Base-by-base conservation (phyloP, 2,113 vertebrate species). In the Ariopsis seemanni region DNA sequence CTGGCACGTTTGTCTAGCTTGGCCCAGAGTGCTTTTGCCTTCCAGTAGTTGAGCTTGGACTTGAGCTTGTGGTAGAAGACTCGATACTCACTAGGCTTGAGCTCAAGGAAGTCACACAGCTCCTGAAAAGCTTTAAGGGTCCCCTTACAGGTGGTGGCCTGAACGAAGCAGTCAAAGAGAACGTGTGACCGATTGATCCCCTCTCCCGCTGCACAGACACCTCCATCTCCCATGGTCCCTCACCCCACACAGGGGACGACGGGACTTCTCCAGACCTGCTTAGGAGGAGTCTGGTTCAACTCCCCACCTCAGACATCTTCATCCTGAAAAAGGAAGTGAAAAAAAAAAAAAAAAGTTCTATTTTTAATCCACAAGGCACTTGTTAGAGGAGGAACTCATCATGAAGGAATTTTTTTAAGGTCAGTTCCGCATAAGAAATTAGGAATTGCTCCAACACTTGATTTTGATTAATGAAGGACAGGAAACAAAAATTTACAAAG, bases 11-110 rank as follows among this genome's bases (percentile, higher is more conserved):
- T 99, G 93, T 99, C 98, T 91, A 99, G 90, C 90, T 99, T 99
- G 71, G 96, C 96, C 97, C 98, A 99, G 67, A 99, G 96, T 8
- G 98, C 98, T 94, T 99, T 99, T 91, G 98, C 98, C 94, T 97
- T 99, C 98, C 98, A 99, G 92, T 99, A 99, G 96, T 98, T 99
- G 85, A 99, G 97, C 91, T 96, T 98, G 92, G 98, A 98, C 93
- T 99, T 99, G 89, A 99, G 97, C 90, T 98, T 99, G 93, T 98
- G 97, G 90, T 99, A 99, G 93, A 99, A 99, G 89, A 97, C 95
- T 83, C 96, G 96, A 91, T 96, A 97, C 89, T 99, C 98, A 63
- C 92, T 96, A 30, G 97, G 98, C 91, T 97, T 97, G 67, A 99
- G 94, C 1, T 99, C 97, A 85, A 99, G 93, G 88, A 97, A 93